phyloP scores from a whole-genome alignment of 2,888 invertebrate species.

The Cryptus armator region DNA sequence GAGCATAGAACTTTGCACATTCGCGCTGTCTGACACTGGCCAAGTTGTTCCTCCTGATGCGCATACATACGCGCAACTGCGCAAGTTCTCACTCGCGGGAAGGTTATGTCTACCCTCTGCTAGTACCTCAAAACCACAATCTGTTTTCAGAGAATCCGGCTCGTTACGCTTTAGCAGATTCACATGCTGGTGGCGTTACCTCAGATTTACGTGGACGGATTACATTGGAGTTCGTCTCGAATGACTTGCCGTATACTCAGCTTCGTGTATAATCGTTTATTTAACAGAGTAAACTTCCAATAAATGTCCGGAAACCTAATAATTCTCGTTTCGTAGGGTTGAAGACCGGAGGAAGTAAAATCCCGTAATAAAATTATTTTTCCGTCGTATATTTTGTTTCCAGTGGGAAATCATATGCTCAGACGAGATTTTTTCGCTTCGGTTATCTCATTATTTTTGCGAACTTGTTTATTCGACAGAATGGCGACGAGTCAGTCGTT shows the following conservation, averaged over 20 bases:
- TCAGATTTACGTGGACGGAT: constrained; percentile 36
- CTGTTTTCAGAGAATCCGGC: constrained; percentile 43
- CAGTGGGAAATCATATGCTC: neutral
- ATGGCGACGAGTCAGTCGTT: neutral
- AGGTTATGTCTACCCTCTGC: neutral
- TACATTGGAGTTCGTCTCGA: neutral
- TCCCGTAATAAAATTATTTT: too few relatives aligned
- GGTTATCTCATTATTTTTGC: constrained; percentile 1
- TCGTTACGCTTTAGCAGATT: constrained; percentile 53
- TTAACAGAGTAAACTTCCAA: too few relatives aligned
- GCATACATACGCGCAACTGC: constrained; percentile 47
- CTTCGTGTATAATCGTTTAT: neutral
- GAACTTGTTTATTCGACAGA: neutral
- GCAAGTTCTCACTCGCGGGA: constrained; percentile 34
- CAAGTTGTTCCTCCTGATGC: constrained; percentile 43
- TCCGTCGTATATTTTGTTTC: too few relatives aligned
- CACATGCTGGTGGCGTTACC: constrained; percentile 21
- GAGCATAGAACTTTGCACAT: constrained; percentile 62
- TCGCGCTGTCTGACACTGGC: constrained; percentile 48
- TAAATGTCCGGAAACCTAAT: too few relatives aligned
- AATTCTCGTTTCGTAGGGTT: too few relatives aligned
- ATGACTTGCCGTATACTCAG: neutral
- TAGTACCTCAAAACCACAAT: constrained; percentile 44
- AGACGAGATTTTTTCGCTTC: neutral
- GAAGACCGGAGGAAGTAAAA: too few relatives aligned